Conservation (phyloP, 2,797 vertebrate species). For the Phaenicophaeus curvirostris region DNA sequence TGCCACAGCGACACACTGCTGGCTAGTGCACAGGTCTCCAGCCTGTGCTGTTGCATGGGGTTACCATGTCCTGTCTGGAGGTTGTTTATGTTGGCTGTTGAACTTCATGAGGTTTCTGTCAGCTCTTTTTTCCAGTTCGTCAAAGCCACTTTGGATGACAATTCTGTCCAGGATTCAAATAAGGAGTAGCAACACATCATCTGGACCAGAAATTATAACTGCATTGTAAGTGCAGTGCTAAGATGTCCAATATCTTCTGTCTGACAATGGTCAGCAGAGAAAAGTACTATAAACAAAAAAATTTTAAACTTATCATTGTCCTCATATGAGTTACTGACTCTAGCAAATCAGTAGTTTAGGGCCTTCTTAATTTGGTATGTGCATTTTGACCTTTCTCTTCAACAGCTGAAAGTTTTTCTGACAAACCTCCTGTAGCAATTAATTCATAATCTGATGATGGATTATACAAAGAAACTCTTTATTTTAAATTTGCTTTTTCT, state of each 20-base stretch:
- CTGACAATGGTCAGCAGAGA: neutral
- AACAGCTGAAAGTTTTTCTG: neutral
- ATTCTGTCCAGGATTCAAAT: neutral
- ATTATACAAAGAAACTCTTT: neutral
- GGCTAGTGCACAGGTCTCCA: neutral
- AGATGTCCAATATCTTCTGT: neutral
- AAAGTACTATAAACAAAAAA: neutral
- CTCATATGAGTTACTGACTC: neutral
- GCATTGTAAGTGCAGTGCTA: neutral
- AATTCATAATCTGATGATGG: neutral
- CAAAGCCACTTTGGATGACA: neutral
- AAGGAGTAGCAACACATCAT: neutral
- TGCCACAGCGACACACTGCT: accelerated
- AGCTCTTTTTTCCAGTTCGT: neutral
- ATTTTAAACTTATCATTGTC: neutral
- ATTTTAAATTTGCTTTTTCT: neutral
- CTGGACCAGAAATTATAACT: neutral
- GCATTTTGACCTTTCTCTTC: neutral
- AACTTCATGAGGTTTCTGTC: neutral
- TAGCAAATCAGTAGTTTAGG: neutral
- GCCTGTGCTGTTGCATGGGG: neutral
- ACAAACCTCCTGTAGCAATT: neutral
- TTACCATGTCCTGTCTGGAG: neutral
- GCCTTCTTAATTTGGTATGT: neutral
- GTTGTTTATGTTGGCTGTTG: neutral